These are phyloP conservation scores for Autographa pulchrina DNA, from an alignment of 2,888 invertebrate species.

Conservation along the genomic window DNA sequence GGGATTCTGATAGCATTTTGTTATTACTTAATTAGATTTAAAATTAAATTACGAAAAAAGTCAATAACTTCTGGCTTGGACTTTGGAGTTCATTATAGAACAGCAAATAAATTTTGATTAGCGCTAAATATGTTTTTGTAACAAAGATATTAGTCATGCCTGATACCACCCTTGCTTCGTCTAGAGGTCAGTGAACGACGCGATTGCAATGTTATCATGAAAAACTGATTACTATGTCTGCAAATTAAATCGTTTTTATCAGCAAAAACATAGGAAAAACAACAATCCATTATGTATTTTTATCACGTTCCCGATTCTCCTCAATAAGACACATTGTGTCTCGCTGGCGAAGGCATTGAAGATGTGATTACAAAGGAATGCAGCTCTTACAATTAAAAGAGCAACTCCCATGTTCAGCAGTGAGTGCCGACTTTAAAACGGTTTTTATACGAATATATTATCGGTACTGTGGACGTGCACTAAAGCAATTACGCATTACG, in stretches of 20 bases:
- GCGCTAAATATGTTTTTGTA: conserved; percentile 3
- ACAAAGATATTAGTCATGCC: conserved; percentile 7
- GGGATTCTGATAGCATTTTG: conserved; percentile 71
- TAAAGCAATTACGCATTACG: conserved; percentile 75
- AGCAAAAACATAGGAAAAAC: conserved; percentile 39
- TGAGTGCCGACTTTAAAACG: conserved; percentile 38
- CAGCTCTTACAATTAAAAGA: conserved; percentile 51
- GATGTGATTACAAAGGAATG: conserved; percentile 49
- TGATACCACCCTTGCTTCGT: conserved; percentile 16
- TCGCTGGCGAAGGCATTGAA: conserved; percentile 38
- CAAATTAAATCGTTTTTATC: conserved; percentile 43
- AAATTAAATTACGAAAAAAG: conserved; percentile 30
- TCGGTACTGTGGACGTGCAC: conserved; percentile 51
- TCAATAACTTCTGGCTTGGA: neutral
- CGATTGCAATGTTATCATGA: conserved; percentile 27
- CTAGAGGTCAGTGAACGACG: conserved; percentile 26
- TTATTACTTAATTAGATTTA: conserved; percentile 52
- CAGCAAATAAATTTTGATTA: neutral
- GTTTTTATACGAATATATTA: conserved; percentile 67
- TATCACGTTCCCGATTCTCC: conserved; percentile 43
- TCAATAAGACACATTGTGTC: conserved; percentile 36
- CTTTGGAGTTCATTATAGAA: conserved; percentile 12
- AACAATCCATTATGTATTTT: conserved; percentile 37
- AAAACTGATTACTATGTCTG: conserved; percentile 30
- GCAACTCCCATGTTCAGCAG: conserved; percentile 39